Evolutionary conservation across 1,140 invertebrate species (phyloP), one percentile per base, ranked within the genome.

Genomic region (Dufourea novaeangliae): DNA sequence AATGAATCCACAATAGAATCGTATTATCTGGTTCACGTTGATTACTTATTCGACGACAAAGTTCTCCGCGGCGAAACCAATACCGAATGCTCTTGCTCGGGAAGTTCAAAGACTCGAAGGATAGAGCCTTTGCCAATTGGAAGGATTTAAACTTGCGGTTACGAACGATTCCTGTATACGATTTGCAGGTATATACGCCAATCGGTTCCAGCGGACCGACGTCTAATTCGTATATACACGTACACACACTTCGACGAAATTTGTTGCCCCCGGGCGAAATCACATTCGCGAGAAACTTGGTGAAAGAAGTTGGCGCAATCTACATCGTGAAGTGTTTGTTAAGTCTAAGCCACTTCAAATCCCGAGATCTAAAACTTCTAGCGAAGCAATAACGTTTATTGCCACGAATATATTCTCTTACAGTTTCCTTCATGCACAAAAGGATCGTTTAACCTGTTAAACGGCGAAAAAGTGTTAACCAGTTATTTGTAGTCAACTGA

Each of bases 81-180:
- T 82, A 83, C 67, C 62, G 64, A 62, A 50, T 37, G 66, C 57
- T 50, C 73, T 59, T 54, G 77, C 59, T 82, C 64, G 54, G 62
- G 64, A 83, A 82, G 80, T 63, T 83, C 75, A 72, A 78, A 77
- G 77, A 78, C 74, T 78, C 78, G 56, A 50, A 84, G 82, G 73
- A 77, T 77, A 64, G 54, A 46, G 64, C 59, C 78, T 74, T 70
- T 37, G 71, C 66, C 79, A 46, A 56, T 70, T 46, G 63, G 59
- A 68, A 80, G 79, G 82, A 85, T 81, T 83, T 83, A 69, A n/a
- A 63, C 69, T 84, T 81, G 74, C 25, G 82, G 83, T 85, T 72
- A 61, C 54, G 50, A 62, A 54, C 34, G 50, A 78, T 73, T 69
- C 52, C 34, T 29, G 56, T 78, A 72, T 82, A 73, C 81, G 64